phyloP scores from a whole-genome alignment of 2,888 invertebrate species.

The Dione vanillae region DNA sequence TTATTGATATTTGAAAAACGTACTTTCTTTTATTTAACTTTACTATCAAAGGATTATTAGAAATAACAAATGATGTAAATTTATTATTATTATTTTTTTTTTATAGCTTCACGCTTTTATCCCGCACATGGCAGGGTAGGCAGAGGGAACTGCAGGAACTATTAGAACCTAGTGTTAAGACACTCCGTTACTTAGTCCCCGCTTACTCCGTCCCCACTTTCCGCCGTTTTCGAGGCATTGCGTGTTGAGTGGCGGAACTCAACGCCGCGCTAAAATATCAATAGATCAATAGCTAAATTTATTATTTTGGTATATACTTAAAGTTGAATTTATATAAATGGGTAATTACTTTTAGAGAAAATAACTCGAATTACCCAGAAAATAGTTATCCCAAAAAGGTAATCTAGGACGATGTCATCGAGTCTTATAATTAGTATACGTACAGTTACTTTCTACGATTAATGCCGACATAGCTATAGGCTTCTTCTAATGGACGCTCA shows the following conservation, averaged over 20 bases:
- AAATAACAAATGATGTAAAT: no score
- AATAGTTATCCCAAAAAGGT: slow-evolving; percentile 1
- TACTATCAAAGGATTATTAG: background rate
- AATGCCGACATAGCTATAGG: slow-evolving; percentile 21
- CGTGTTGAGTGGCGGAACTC: no score
- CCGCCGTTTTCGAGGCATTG: no score
- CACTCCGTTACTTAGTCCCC: no score
- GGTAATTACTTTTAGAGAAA: background rate
- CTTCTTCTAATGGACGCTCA: slow-evolving; percentile 27
- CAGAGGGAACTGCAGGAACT: no score
- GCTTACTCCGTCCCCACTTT: no score
- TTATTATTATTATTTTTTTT: no score
- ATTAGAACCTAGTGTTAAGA: no score
- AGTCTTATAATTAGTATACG: slow-evolving; percentile 2
- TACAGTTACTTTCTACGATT: slow-evolving; percentile 17
- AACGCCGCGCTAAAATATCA: no score
- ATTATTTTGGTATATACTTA: background rate
- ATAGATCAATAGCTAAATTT: background rate
- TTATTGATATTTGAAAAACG: background rate
- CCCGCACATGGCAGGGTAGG: no score
- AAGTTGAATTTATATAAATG: background rate
- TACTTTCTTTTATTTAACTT: background rate
- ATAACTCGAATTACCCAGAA: background rate
- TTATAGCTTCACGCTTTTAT: no score
- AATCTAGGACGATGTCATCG: slow-evolving; percentile 13